A percentile compares a stretch with the other conserved stretches of the same genome.
phyloP scores from a whole-genome alignment of 2,888 invertebrate genomes.

The Ommatoiulus sabulosus region DNA sequence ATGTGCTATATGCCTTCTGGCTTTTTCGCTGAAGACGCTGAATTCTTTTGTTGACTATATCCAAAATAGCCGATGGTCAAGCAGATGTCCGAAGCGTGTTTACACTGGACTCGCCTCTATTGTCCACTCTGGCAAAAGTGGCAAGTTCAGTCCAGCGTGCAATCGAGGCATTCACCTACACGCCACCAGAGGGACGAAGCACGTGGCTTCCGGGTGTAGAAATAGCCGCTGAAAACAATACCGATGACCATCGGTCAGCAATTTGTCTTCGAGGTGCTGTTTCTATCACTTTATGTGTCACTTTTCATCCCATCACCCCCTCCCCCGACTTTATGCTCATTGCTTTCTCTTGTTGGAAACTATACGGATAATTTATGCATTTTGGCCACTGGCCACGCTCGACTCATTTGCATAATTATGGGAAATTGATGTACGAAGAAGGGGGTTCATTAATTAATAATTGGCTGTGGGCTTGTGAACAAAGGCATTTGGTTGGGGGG shows the following conservation, averaged over 20 bases:
- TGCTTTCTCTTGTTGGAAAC: not conserved
- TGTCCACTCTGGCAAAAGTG: constrained; percentile 1
- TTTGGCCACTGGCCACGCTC: constrained; percentile 30
- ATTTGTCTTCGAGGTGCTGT: constrained; percentile 32
- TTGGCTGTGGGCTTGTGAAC: constrained; percentile 1
- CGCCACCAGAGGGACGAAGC: constrained; percentile 12
- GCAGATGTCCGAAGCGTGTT: not conserved
- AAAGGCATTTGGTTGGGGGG: not conserved
- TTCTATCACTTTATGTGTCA: not conserved
- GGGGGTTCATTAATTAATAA: constrained; percentile 35
- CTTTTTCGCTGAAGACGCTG: not conserved
- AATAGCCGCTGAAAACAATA: constrained; percentile 12
- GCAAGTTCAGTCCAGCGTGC: constrained; percentile 20
- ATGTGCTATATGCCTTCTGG: not conserved
- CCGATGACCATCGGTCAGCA: not conserved
- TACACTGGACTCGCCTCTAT: constrained; percentile 11
- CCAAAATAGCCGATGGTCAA: constrained; percentile 16
- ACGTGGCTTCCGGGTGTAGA: not conserved
- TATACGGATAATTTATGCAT: constrained; percentile 26
- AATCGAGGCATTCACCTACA: not conserved
- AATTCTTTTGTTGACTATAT: not conserved
- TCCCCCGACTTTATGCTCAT: not conserved
- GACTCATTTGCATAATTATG: constrained; percentile 11
- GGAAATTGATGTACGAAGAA: constrained; percentile 12
- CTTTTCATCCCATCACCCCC: not conserved